A percentile compares a stretch with the other conserved stretches of the same genome.
These are phyloP conservation scores for Eclectus roratus DNA, from an alignment of 2,113 vertebrate genomes.

Conservation along the genomic window DNA sequence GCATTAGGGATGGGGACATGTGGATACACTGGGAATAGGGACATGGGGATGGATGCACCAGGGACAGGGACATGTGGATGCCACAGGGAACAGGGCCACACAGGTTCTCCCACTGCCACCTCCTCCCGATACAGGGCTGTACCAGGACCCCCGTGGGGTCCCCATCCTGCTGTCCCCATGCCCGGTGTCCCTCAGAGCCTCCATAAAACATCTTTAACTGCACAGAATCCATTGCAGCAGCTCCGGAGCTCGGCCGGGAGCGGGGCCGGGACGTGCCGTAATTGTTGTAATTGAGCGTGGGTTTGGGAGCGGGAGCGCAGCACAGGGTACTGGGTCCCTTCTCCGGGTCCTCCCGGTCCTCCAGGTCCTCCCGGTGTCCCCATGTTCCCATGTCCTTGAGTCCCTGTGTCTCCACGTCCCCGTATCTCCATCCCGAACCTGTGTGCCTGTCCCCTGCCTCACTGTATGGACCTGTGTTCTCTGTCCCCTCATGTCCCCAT, in stretches of 20 bases:
- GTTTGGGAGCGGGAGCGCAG: not conserved
- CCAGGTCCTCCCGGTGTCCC: not conserved
- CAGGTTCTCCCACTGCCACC: not conserved
- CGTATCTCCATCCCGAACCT: fast-evolving
- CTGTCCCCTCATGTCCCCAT: too few species aligned
- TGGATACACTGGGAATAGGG: too few species aligned
- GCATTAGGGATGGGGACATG: too few species aligned
- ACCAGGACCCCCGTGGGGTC: not conserved
- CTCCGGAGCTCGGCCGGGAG: not conserved
- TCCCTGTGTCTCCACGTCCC: not conserved
- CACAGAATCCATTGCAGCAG: not conserved
- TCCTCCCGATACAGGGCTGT: not conserved
- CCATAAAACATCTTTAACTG: not conserved
- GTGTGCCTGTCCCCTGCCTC: not conserved
- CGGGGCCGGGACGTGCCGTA: not conserved
- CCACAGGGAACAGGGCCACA: not conserved
- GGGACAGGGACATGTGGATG: not conserved
- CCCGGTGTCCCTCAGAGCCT: not conserved
- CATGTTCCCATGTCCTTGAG: not conserved
- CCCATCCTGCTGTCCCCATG: not conserved
- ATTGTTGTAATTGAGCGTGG: not conserved
- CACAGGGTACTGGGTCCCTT: not conserved
- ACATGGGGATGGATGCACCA: not conserved
- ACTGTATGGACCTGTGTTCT: not conserved
- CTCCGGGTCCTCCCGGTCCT: not conserved